Evolutionary conservation across 2,797 vertebrate genomes (phyloP).

Genomic region (Sebastes matsubarae): DNA sequence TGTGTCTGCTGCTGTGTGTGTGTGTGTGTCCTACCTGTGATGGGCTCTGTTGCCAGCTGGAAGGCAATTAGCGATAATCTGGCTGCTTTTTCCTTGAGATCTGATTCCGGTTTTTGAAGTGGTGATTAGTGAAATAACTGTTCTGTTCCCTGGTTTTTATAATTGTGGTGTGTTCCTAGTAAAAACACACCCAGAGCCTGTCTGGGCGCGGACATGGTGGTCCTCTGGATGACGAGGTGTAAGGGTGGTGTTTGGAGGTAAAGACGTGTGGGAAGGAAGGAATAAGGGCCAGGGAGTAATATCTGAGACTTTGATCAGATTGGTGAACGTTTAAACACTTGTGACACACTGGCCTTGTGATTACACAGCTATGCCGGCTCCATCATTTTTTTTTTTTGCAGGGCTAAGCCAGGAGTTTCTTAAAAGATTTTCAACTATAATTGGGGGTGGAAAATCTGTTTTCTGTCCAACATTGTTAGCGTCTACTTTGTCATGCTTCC

Average conservation of each 20-base stretch:
- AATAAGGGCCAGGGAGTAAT: constrained; percentile 31
- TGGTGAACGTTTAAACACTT: constrained; percentile 63
- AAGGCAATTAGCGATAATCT: constrained; percentile 69
- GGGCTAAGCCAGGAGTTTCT: constrained; percentile 64
- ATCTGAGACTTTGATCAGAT: constrained; percentile 80
- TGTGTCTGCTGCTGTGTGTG: constrained; percentile 20
- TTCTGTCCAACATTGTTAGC: constrained; percentile 74
- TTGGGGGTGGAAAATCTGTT: constrained; percentile 74
- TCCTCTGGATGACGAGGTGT: constrained; percentile 32
- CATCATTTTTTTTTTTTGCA: constrained; percentile 51
- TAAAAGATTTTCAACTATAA: constrained; percentile 77
- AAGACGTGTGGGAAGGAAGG: constrained; percentile 46
- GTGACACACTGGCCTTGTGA: constrained; percentile 69
- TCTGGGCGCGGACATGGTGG: constrained; percentile 51
- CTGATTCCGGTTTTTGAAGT: constrained; percentile 57
- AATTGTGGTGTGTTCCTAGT: constrained; percentile 46
- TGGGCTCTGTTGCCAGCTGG: constrained; percentile 54
- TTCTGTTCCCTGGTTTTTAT: constrained; percentile 40
- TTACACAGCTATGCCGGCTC: constrained; percentile 50
- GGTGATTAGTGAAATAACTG: constrained; percentile 62
- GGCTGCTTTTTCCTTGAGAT: constrained; percentile 36
- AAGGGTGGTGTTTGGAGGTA: constrained; percentile 45
- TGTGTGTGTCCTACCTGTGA: constrained; percentile 51
- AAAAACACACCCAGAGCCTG: constrained; percentile 28
- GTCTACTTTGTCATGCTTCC: constrained; percentile 67